These are phyloP conservation scores for Uloborus diversus DNA, from an alignment of 1,140 invertebrate species.

Conservation along the genomic window DNA sequence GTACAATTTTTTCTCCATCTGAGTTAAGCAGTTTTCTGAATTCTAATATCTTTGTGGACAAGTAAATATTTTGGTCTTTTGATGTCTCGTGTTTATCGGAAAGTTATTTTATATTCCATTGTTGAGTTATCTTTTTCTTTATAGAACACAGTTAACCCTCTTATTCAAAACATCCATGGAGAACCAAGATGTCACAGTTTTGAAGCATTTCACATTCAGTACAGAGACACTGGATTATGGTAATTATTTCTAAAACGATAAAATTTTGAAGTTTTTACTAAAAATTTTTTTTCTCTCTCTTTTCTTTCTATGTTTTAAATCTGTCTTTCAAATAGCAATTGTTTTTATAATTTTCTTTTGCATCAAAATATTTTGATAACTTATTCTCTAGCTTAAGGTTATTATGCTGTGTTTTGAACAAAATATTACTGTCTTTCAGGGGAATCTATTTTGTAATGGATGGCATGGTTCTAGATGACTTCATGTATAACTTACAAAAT, in stretches of 20 bases:
- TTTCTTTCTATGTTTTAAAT: neutral
- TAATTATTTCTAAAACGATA: neutral
- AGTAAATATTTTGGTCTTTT: neutral
- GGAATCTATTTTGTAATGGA: slow-evolving; percentile 96
- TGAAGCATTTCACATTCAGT: slow-evolving; percentile 99
- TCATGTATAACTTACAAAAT: slow-evolving; percentile 66
- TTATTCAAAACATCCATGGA: slow-evolving; percentile 38
- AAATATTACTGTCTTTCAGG: slow-evolving; percentile 6
- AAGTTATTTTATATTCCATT: slow-evolving; percentile 80
- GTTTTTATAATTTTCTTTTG: neutral
- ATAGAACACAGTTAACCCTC: slow-evolving; percentile 10
- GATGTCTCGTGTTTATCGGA: slow-evolving; percentile 76
- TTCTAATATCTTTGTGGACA: too few relatives aligned
- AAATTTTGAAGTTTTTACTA: neutral
- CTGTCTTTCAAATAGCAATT: neutral
- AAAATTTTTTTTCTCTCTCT: neutral
- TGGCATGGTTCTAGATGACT: slow-evolving; percentile 75
- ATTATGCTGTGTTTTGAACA: neutral
- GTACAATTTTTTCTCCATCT: too few relatives aligned
- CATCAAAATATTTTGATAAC: neutral
- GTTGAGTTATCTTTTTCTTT: slow-evolving; percentile 70
- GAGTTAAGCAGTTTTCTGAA: too few relatives aligned
- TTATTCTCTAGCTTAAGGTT: neutral
- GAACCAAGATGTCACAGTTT: slow-evolving; percentile 84
- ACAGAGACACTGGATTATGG: slow-evolving; percentile 98